Evolutionary conservation across 2,888 invertebrate species (phyloP).

Genomic region (Hemaris fuciformis): DNA sequence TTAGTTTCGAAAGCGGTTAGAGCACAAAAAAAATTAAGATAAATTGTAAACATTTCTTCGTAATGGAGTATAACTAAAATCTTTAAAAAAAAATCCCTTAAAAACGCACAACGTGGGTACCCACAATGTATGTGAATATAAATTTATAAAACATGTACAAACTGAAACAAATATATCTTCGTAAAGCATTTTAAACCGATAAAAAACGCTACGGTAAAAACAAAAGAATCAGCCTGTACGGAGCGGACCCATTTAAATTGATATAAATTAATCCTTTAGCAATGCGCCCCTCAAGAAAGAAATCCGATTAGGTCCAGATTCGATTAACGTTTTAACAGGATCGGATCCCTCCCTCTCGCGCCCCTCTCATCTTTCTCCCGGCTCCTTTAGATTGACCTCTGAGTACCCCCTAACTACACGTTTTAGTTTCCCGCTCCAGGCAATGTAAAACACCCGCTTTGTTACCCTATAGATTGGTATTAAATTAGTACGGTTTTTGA

Average conservation of each 20-base stretch:
- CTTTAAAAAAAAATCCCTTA: too few species aligned
- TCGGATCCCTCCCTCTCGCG: conserved; percentile 30
- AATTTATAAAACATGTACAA: too few species aligned
- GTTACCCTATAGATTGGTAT: background rate
- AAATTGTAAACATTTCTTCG: too few species aligned
- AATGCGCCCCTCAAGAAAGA: conserved; percentile 78
- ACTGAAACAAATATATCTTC: background rate
- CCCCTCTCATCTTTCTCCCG: conserved; percentile 42
- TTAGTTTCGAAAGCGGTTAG: too few species aligned
- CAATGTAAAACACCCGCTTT: background rate
- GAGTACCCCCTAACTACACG: conserved; percentile 14
- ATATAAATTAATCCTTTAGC: conserved; percentile 81
- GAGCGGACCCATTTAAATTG: conserved; percentile 73
- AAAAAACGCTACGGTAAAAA: background rate
- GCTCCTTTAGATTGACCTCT: conserved; percentile 16
- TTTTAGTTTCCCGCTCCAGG: background rate
- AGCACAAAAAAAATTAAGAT: too few species aligned
- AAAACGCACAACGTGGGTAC: too few species aligned
- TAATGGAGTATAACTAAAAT: too few species aligned
- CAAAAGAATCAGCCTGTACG: conserved; percentile 50
- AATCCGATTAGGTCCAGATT: conserved; percentile 79
- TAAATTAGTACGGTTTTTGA: background rate
- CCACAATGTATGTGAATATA: too few species aligned
- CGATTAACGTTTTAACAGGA: conserved; percentile 78
- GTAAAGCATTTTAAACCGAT: background rate